phyloP scores from a whole-genome alignment of 2,113 vertebrate species.

The Entomyzon cyanotis region DNA sequence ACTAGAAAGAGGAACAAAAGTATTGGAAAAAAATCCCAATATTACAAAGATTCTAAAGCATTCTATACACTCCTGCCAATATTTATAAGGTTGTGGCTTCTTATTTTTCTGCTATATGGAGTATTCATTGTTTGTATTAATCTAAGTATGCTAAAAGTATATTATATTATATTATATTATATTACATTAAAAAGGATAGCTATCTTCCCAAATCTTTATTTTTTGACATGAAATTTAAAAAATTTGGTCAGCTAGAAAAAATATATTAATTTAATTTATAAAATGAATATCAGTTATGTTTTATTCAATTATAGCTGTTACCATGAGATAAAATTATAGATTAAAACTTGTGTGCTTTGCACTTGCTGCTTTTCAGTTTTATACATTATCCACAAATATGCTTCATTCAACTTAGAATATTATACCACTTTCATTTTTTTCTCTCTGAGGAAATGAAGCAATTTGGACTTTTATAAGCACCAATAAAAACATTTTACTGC shows the following conservation, averaged over 20 bases:
- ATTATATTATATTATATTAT: background rate
- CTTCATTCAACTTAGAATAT: background rate
- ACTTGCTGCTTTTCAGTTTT: background rate
- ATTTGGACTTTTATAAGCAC: background rate
- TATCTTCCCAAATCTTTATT: background rate
- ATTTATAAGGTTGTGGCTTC: background rate
- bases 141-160: background rate
- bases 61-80: background rate
- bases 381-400: background rate
- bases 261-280: background rate
- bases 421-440: background rate
- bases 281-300: rapidly evolving
- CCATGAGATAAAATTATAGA: background rate
- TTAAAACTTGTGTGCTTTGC: background rate
- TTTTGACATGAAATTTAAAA: background rate
- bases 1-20: background rate
- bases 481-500: background rate
- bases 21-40: background rate
- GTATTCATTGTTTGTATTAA: background rate
- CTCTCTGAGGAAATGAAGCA: background rate
- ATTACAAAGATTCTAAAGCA: background rate
- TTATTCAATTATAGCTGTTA: background rate
- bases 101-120: background rate
- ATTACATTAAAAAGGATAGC: too few relatives aligned
- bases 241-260: background rate